Base-by-base conservation (phyloP, 2,113 vertebrate genomes). In the Pseudorhombus dupliciocellatus region DNA sequence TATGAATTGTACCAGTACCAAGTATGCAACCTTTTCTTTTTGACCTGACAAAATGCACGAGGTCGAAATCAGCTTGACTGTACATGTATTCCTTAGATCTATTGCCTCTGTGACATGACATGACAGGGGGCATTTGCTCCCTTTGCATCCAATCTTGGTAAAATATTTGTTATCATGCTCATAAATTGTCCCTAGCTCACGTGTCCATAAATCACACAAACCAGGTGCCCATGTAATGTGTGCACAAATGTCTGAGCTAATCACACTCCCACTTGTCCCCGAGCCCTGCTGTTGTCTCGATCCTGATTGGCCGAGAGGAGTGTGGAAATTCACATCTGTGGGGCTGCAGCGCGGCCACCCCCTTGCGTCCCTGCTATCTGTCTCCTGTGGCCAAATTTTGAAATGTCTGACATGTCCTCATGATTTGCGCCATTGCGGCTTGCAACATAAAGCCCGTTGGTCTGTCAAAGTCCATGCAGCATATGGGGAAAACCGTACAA, bases 311-410 rank as follows among this genome's bases (percentile, higher is more conserved):
- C 63, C 69, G 53, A 58, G 74, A 85, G 53, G 16, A 75, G 61
- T 78, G 69, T 78, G 69, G 67, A 73, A 85, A 83, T 80, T 42
- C 75, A 77, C 81, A 80, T 85, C 78, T 87, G 79, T 75, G 63
- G 50, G 66, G 54, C 79, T 60, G 53, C 56, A 63, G 62, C 42
- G 65, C 66, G 4, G 16, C 65, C 9, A 52, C 75, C n/a, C 37
- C 2, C n/a, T 4, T 20, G 52, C 26, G 20, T 52, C 42, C 57
- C 25, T 11, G 3, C 20, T 59, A 50, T 60, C 61, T 76, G 10
- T 66, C 37, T 48, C 40, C 57, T 57, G 42, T 25, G 20, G 58
- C 15, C 52, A 42, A 22, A 73, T 82, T 83, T 77, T 56, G 57
- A 79, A 81, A 79, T 26, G 18, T 59, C 51, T 69, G 63, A 55